Percentiles rank a stretch among this genome's conserved stretches.
Conservation (phyloP, 37 sponge, comb jelly and placozoan genomes). For the Dysidea cf. avara region DNA sequence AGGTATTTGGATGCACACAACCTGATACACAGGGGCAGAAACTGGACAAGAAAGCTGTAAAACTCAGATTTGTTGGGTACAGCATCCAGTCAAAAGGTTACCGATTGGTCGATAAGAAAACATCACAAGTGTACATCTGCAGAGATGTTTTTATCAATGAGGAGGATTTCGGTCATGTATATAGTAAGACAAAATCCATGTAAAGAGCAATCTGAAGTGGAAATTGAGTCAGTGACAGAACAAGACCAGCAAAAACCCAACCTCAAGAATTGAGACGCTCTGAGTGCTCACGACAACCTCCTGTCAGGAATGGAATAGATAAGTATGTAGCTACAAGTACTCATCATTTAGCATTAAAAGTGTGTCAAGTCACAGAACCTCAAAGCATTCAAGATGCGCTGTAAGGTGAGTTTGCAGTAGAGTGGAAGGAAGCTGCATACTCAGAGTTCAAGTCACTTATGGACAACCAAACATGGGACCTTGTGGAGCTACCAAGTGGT, state of each 20-base stretch:
- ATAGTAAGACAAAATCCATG: not conserved
- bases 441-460: conserved; percentile 46
- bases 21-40: not conserved
- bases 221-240: no score
- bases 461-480: conserved; percentile 50
- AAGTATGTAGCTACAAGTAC: not conserved
- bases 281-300: no score
- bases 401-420: conserved; percentile 5
- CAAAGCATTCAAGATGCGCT: conserved; percentile 41
- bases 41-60: not conserved
- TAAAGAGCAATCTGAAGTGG: no score
- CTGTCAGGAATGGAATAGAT: no score
- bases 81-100: conserved; percentile 9
- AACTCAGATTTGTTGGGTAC: conserved; percentile 7
- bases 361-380: not conserved
- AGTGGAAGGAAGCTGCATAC: conserved; percentile 54
- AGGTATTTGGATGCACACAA: not conserved
- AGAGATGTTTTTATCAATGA: conserved; percentile 26
- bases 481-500: conserved; percentile 24
- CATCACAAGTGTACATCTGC: conserved; percentile 1
- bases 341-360: not conserved
- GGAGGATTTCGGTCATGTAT: conserved; percentile 1
- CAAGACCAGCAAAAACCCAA: no score
- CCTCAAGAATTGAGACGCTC: no score
- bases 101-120: conserved; percentile 4